Evolutionary conservation across 2,797 vertebrate species (phyloP).

Genomic region (Sandelia bainsii): DNA sequence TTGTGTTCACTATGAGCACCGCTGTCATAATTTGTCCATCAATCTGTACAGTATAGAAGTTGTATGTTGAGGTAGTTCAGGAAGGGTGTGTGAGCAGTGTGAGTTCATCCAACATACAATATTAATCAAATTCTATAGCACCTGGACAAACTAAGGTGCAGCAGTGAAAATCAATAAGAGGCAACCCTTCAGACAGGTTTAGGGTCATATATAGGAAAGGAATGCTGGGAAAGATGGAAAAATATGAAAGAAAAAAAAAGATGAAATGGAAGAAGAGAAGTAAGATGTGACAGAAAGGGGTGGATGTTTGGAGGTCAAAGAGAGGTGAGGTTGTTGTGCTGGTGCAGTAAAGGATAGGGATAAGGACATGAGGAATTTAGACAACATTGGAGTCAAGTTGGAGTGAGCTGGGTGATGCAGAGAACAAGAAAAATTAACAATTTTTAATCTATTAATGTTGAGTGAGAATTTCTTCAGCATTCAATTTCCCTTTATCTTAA

Average conservation of each 20-base stretch:
- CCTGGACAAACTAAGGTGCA: too few relatives aligned
- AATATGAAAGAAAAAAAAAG: slow-evolving; percentile 45
- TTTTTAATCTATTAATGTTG: background rate
- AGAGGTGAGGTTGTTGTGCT: slow-evolving; percentile 9
- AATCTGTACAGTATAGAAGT: too few relatives aligned
- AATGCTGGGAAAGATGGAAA: slow-evolving; percentile 43
- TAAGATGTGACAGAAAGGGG: slow-evolving; percentile 10
- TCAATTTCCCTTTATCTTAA: background rate
- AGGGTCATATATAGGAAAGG: background rate
- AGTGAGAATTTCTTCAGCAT: background rate
- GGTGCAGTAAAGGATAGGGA: background rate
- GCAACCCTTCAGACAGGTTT: too few relatives aligned
- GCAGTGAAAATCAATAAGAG: too few relatives aligned
- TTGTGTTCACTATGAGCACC: background rate
- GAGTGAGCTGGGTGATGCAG: background rate
- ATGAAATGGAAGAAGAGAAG: slow-evolving; percentile 40
- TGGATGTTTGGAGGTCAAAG: background rate
- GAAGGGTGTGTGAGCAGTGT: too few relatives aligned
- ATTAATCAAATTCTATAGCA: too few relatives aligned
- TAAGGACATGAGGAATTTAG: background rate
- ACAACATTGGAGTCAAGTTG: background rate
- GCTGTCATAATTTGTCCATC: background rate
- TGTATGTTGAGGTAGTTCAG: background rate
- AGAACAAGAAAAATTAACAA: too few relatives aligned
- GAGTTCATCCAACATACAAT: too few relatives aligned